Base-by-base conservation (phyloP, 2,797 vertebrate species). In the Crenichthys baileyi region DNA sequence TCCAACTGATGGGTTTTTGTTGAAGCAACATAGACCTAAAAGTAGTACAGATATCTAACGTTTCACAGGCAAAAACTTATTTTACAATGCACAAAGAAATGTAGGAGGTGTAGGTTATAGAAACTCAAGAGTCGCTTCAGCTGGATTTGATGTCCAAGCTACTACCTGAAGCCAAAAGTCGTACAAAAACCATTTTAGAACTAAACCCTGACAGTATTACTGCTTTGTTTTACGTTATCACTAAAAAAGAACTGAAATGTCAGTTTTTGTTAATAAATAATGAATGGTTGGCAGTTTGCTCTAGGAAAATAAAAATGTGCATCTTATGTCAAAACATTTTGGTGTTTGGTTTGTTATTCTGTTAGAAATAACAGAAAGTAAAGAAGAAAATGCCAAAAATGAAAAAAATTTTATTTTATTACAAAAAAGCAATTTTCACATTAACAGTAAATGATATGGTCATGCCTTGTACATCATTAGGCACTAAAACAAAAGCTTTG, bases 261-360 rank as follows among this genome's bases (percentile, higher is more conserved):
- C 24, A 11, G 11, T n/a, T 84, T 90, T 89, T 90, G 86, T 90
- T 83, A 79, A 88, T 89, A 87, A 88, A 91, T 80, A 85, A 85
- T 81, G 82, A 31, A 87, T 80, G 68, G 82, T 88, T 84, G 79
- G 11, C 84, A 11, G 80, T 93, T 92, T 91, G 87, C 85, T 85
- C 91, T 77, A 93, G 91, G 89, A 89, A 90, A 88, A 91, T 78
- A 76, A 78, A 91, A 85, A 85, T 70, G 65, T 74, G 53, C 85
- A 91, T 79, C 31, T 73, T 55, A 79, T 83, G 79, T 89, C 78
- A 53, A 55, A 74, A 75, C 31, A 4, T 1, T 20, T 12, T 44
- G 50, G n/a, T 72, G 26, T 68, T 18, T 79, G 3, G 12, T 83
- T 83, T 80, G 26, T 36, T 63, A 4, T 44, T 80, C 83, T 68